Evolutionary conservation across 2,113 vertebrate genomes (phyloP).

Genomic region (Oryzias curvinotus): DNA sequence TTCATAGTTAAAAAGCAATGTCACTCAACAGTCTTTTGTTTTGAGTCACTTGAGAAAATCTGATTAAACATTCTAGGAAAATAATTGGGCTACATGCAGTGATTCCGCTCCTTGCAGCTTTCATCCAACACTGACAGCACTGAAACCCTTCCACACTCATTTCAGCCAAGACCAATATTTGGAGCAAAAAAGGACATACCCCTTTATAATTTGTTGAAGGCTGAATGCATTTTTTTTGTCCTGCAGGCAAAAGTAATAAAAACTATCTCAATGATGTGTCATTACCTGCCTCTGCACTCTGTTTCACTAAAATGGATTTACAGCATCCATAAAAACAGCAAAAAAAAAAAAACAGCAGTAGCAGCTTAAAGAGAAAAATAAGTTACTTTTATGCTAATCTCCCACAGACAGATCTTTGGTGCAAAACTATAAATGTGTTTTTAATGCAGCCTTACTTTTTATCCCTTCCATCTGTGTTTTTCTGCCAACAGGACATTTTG

Average conservation of each 20-base stretch:
- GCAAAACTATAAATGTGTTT: background rate
- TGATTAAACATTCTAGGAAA: too few species aligned
- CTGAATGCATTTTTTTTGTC: too few species aligned
- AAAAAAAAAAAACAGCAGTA: constrained; percentile 34
- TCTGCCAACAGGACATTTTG: constrained; percentile 33
- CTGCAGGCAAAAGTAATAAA: constrained; percentile 7
- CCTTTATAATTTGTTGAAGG: too few species aligned
- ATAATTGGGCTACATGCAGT: too few species aligned
- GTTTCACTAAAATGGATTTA: constrained; percentile 30
- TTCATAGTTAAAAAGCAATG: too few species aligned
- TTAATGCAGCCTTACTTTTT: background rate
- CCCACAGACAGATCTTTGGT: background rate
- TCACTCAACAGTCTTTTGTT: too few species aligned
- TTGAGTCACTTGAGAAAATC: too few species aligned
- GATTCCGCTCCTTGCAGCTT: background rate
- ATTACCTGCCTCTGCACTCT: constrained; percentile 6
- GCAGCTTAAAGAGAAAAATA: constrained; percentile 4
- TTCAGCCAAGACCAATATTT: too few species aligned
- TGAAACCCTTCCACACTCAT: background rate
- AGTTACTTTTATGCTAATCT: constrained; percentile 26
- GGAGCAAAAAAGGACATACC: too few species aligned
- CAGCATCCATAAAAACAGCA: constrained; percentile 21
- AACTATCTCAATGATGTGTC: constrained; percentile 2
- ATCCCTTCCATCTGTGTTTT: background rate
- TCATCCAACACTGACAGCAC: background rate